Evolutionary conservation across 2,797 vertebrate genomes (phyloP), one percentile per base, ranked within the genome.

Genomic region (Lepus townsendii): DNA sequence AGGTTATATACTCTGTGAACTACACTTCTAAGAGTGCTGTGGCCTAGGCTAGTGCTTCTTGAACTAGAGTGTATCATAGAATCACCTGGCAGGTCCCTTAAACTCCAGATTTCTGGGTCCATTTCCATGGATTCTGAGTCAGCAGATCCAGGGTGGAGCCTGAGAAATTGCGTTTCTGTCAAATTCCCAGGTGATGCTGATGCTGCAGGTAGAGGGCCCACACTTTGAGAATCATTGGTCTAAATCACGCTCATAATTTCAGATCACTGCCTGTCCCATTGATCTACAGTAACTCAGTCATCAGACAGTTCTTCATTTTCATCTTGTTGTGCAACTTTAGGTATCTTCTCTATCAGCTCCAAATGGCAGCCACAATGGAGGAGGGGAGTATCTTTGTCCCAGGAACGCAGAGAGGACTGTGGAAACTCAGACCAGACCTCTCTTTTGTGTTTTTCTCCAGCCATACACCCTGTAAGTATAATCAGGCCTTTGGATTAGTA

Each of bases 391-490:
- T 99, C 96, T 99, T 99, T 95, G 95, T 97, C 95, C 98, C 96
- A 0, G 98, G 98, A 19, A 97, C 97, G 10, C 95, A 98, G 80
- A 97, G 24, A 78, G 98, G 99, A 57, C 99, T 98, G 84, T 99
- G 99, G 99, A 98, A 85, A 80, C 98, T 99, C 68, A 98, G 94
- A 89, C 97, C 98, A 0, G 98, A 97, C 62, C 96, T 99, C 24
- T 92, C 95, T 13, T 99, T 99, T 97, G 75, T 99, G 90, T 99
- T 99, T 97, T 99, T 99, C 96, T 99, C 98, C 93, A 99, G 99
- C 95, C 99, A 99, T 93, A 99, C 99, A 8, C 99, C 99, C 12
- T 99, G 99, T 99, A 97, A 99, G 99, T 98, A 96, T 57, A 79
- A 8, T 57, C 54, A 78, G 72, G 16, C 76, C 57, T 95, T 80